Evolutionary conservation across 2,888 invertebrate genomes (phyloP), one percentile per base, ranked within the genome.

Genomic region (Euzetes globulus): DNA sequence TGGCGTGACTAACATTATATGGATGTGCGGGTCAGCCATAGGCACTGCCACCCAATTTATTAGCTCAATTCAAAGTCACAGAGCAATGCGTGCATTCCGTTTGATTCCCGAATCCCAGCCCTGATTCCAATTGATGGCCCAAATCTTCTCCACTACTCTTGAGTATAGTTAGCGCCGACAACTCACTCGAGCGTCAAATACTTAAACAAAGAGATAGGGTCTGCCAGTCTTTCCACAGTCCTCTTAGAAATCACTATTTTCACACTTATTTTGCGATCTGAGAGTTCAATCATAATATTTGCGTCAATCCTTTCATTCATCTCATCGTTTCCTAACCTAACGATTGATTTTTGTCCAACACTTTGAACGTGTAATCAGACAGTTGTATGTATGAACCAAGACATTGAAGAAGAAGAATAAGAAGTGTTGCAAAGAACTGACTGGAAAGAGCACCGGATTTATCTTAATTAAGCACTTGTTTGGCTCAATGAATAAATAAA

Each of bases 11-110:
- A 60, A 60, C 27, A 27, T 29, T 22, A 19, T 47, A 19, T 19
- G 7, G 52, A 19, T 52, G 52, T 27, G n/a, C 9, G 25, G 29
- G 60, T 22, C 60, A 22, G 13, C 22, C 29, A 60, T 60, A 22
- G 27, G 60, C 6, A 17, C 3, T n/a, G n/a, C 60, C 60, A 27
- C 60, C 60, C 60, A 29, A 60, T 60, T 27, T 25, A 60, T 60
- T 60, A 60, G 29, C 60, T 27, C 60, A 60, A 60, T 27, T 60
- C 13, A 60, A 60, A 60, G 60, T 25, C 60, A 52, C 5, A 33
- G 33, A 33, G 33, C 4, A 50, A 47, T 47, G 47, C 47, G 47
- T 47, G 47, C 47, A 47, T 9, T 47, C 7, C 47, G 7, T 47
- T 47, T 47, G 15, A 13, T 17, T 47, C 7, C 7, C 13, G 33